Percentiles rank a stretch among this genome's conserved stretches.
Conservation (phyloP, 2,797 vertebrate species). For the Delichon dasypus region DNA sequence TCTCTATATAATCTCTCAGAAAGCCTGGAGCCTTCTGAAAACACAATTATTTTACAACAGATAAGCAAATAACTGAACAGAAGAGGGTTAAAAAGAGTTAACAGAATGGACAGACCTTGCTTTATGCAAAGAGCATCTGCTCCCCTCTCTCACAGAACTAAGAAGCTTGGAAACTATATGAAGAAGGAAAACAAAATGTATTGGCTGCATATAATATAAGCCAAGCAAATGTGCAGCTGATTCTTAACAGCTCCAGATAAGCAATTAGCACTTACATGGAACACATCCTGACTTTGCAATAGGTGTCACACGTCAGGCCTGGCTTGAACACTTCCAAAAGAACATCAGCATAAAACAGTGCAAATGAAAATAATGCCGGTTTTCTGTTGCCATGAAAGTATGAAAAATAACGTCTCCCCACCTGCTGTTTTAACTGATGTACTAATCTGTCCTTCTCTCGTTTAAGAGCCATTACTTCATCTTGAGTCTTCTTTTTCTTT, state of each 20-base stretch:
- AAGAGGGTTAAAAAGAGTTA: neutral
- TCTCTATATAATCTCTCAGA: conserved; percentile 40
- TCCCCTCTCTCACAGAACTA: neutral
- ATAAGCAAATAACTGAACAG: neutral
- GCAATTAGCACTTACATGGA: neutral
- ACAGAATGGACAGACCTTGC: neutral
- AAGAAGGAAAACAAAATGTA: conserved; percentile 18
- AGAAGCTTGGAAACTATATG: neutral
- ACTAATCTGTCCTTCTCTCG: conserved; percentile 96
- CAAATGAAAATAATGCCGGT: conserved; percentile 10
- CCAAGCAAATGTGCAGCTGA: conserved; percentile 28
- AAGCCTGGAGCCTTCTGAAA: conserved; percentile 35
- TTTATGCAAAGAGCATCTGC: neutral
- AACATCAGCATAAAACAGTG: conserved; percentile 29
- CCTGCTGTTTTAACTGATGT: conserved; percentile 98
- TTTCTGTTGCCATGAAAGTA: conserved; percentile 7
- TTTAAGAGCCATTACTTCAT: conserved; percentile 95
- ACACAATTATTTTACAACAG: conserved; percentile 8
- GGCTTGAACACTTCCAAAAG: conserved; percentile 25
- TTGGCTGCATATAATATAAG: neutral
- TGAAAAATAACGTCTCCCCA: conserved; percentile 70
- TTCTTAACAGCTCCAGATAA: neutral
- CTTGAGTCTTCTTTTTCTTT: conserved; percentile 99
- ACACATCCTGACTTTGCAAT: conserved; percentile 49
- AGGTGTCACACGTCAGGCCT: neutral